Percentiles rank a stretch among this genome's conserved stretches.
phyloP scores from a whole-genome alignment of 2,888 invertebrate species.

The Atethmia centrago region DNA sequence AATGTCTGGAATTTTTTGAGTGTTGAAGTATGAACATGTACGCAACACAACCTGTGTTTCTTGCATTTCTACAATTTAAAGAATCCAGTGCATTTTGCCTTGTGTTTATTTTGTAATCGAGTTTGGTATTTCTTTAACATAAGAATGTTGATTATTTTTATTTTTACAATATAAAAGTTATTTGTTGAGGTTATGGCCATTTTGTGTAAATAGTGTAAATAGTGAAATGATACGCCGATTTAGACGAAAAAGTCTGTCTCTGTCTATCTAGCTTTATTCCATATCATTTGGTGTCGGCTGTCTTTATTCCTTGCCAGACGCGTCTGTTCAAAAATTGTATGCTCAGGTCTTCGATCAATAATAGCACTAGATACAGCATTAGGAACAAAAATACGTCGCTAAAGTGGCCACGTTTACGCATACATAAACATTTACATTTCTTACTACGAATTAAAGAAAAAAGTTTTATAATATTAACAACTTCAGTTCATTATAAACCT shows the following conservation, averaged over 20 bases:
- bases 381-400: no score
- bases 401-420: no score
- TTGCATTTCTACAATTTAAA: conserved; percentile 47
- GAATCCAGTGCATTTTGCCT: conserved; percentile 56
- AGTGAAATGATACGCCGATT: neutral
- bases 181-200: conserved; percentile 28
- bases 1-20: conserved; percentile 26
- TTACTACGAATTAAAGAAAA: no score
- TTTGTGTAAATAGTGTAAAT: conserved; percentile 20
- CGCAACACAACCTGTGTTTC: conserved; percentile 38
- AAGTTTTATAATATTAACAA: no score
- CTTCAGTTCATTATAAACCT: no score
- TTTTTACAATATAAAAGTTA: conserved; percentile 47
- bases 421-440: no score
- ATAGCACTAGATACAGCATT: no score
- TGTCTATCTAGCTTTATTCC: neutral
- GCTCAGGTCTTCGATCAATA: no score
- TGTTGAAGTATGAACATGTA: conserved; percentile 29
- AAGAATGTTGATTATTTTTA: conserved; percentile 57
- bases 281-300: neutral
- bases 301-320: neutral
- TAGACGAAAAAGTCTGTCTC: neutral
- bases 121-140: conserved; percentile 44
- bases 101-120: conserved; percentile 58
- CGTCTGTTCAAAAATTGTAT: neutral